Evolutionary conservation across 2,113 vertebrate species (phyloP), one percentile per base, ranked within the genome.

Genomic region (Mustela nigripes): DNA sequence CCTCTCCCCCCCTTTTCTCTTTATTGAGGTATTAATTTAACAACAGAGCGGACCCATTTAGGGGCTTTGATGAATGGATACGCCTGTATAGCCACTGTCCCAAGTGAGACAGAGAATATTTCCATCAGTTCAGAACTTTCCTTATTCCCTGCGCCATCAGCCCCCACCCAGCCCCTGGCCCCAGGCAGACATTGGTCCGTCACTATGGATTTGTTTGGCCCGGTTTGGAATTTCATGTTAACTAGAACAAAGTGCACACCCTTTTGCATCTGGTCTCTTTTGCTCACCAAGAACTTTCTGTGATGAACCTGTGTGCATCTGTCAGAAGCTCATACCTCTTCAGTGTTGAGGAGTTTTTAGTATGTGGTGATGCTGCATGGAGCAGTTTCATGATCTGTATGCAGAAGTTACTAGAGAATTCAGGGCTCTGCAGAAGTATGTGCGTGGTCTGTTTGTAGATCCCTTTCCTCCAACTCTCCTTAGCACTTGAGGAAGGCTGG

Each of bases 331-430:
- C 19, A 2, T 71, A 28, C 50, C 56, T 85, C 53, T 10, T 69
- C 15, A 28, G 80, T 15, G 67, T 31, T 14, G 33, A 56, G 60
- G 67, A 33, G 42, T 62, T 83, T 45, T 45, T 21, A 18, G 24
- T 0, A 22, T 0, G 4, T 5, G 14, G 21, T 11, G 5, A 12
- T 79, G 71, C 36, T 11, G 21, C 3, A 14, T 1, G 2, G 16
- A 1, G 26, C 19, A 0, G 8, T 82, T 82, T 50, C 58, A 4
- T 50, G 53, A 89, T 19, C 60, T 36, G 7, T 45, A 0, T 89
- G 24, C 45, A 80, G 83, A 73, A 21, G 26, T 22, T 58, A n/a
- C 4, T 12, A 21, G 74, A 24, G n/a, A 53, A 36, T 21, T 7
- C 6, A 16, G 7, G 80, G 31, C 33, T 22, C 95, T 7, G 5